phyloP scores from a whole-genome alignment of 2,797 vertebrate genomes.

The Lithobates pipiens region DNA sequence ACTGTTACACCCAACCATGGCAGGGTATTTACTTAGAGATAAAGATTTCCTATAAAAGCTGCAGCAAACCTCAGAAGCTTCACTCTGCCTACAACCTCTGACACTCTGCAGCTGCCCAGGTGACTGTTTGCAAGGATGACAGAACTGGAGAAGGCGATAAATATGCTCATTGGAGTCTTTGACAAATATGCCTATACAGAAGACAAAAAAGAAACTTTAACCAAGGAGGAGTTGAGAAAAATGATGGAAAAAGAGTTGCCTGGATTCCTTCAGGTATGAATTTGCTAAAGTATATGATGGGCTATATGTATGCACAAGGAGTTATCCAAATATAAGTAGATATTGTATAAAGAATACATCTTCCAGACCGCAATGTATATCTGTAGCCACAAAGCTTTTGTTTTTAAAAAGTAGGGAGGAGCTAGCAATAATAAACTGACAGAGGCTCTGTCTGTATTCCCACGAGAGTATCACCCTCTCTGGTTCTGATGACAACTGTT shows the following conservation, averaged over 20 bases:
- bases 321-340: neutral
- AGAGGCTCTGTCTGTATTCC: no score
- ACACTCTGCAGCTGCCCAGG: neutral
- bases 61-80: no score
- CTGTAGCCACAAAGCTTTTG: neutral
- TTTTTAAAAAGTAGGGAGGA: no score
- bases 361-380: neutral
- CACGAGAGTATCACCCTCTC: no score
- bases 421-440: no score
- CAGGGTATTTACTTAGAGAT: neutral
- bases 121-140: conserved; percentile 63
- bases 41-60: conserved; percentile 23
- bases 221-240: conserved; percentile 73
- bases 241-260: conserved; percentile 78
- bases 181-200: conserved; percentile 66
- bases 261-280: conserved; percentile 73
- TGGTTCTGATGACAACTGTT: no score
- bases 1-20: conserved; percentile 4
- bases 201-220: conserved; percentile 65
- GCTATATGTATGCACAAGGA: neutral
- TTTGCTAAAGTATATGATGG: neutral
- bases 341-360: neutral
- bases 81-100: conserved; percentile 12
- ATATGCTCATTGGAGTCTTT: conserved; percentile 73
- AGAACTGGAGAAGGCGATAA: conserved; percentile 74